Evolutionary conservation across 2,888 invertebrate species (phyloP), one percentile per base, ranked within the genome.

Genomic region (Salticus scenicus): DNA sequence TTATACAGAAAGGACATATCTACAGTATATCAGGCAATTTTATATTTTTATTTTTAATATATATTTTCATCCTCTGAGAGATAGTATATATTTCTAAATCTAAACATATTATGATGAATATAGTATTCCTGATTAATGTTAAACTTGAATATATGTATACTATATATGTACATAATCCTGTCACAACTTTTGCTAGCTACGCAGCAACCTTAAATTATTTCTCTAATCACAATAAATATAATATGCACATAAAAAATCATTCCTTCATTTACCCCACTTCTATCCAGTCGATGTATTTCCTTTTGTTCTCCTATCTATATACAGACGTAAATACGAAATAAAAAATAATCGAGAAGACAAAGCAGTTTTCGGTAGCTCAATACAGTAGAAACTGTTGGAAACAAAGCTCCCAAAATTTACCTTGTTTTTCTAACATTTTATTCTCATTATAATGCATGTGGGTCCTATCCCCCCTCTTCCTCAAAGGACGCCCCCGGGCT

Each of bases 401-500:
- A 57, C 57, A 57, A 57, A 57, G 57, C 24, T 24, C 24, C 57
- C 20, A 12, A 57, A 57, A 24, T 57, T 57, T 57, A 57, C 57
- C 57, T 57, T 57, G 57, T 57, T 57, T 57, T 57, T 33, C 24
- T 33, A n/a, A 33, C 33, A 57, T 57, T 30, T 66, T 30, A 66
- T 66, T 66, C 70, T 70, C 70, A 70, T 70, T 70, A 70, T 42
- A 70, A 41, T 42, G 28, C 70, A 70, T 70, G 28, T 70, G n/a
- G 28, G 14, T 42, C 42, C n/a, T n/a, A n/a, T n/a, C n/a, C n/a
- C n/a, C n/a, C n/a, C n/a, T n/a, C n/a, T n/a, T n/a, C 30, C 70
- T 17, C 42, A 27, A 42, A 70, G 70, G 10, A 42, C 27, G 17
- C 14, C 69, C 70, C 70, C 17, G 70, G 12, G 67, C 67, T 31